These are phyloP conservation scores for Ditula angustiorana DNA, from an alignment of 2,888 invertebrate genomes.

Conservation along the genomic window DNA sequence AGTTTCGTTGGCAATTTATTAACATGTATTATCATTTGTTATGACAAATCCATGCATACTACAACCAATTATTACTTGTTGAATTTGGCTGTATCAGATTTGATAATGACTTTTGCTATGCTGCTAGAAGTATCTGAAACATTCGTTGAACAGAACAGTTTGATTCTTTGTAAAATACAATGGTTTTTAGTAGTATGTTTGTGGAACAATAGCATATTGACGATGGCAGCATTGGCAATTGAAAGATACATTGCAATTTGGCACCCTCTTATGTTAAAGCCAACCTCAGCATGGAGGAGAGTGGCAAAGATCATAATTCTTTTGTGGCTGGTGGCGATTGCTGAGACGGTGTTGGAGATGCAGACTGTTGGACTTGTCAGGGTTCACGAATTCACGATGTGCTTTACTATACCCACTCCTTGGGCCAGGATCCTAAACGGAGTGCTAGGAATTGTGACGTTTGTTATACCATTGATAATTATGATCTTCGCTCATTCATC, in stretches of 20 bases:
- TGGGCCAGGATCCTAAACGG: slow-evolving; percentile 41
- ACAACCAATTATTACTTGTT: slow-evolving; percentile 38
- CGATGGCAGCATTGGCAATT: slow-evolving; percentile 31
- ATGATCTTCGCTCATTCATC: slow-evolving; percentile 49
- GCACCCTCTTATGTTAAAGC: slow-evolving; percentile 4
- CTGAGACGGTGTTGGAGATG: slow-evolving; percentile 47
- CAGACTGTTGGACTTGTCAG: slow-evolving; percentile 45
- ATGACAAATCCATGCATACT: slow-evolving; percentile 37
- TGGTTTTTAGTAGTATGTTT: slow-evolving; percentile 23
- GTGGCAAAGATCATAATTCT: slow-evolving; percentile 36
- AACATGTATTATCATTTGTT: slow-evolving; percentile 51
- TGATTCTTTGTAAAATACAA: slow-evolving; percentile 8
- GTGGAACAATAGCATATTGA: slow-evolving; percentile 20
- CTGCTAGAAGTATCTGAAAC: slow-evolving; percentile 23
- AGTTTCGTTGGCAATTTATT: slow-evolving; percentile 46
- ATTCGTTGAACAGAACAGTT: neutral
- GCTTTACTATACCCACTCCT: slow-evolving; percentile 40
- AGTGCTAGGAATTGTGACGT: slow-evolving; percentile 44
- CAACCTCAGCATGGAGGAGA: neutral
- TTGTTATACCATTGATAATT: slow-evolving; percentile 48
- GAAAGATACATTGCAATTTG: slow-evolving; percentile 46
- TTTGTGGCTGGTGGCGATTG: slow-evolving; percentile 47
- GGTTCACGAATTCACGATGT: slow-evolving; percentile 41
- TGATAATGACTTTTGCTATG: slow-evolving; percentile 25
- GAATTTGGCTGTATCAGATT: slow-evolving; percentile 35